Base-by-base conservation (phyloP, 1,140 invertebrate species). In the Hypsibius dujardini region DNA sequence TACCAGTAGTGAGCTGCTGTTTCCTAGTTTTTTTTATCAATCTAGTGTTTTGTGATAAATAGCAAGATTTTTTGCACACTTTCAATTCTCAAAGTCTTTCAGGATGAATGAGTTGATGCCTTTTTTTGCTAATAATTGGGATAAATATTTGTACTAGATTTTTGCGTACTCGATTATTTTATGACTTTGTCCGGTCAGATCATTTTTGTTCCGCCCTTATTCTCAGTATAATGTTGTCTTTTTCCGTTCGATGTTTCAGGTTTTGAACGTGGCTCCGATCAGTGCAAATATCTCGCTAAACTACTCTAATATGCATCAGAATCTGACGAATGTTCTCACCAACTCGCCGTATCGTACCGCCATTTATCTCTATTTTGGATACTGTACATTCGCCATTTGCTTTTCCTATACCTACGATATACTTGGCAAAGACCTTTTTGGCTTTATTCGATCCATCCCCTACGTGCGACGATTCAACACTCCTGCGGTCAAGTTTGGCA, bases 251-350 rank as follows among this genome's bases (percentile, higher is more conserved):
- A 12, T 56, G 50, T 67, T 67, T 15, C 45, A 67, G 62, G 62
- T 67, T 67, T 12, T 67, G 62, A 67, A 67, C 45, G 62, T 45
- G 62, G 62, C 62, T 12, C 62, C 62, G 12, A 67, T 67, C 42
- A 67, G 62, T 45, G 62, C 62, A 3, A 67, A 67, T 42, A 67
- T 67, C 12, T 15, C 62, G 42, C 12, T 45, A 12, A 67, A 42
- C 42, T 67, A 67, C 42, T 7, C 12, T 42, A 42, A 15, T 42
- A 7, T 67, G 3, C 62, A 67, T 42, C 12, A 42, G 12, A 12
- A 67, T 7, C 3, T 45, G 12, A 42, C 62, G 42, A 42, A 12
- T 15, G 12, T 67, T 12, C 3, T 67, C 12, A 42, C 12, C 3
- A 15, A 15, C 12, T 67, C 12, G 12, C 62, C 12, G 62, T 67